Evolutionary conservation across 2,888 invertebrate genomes (phyloP).

Genomic region (Polymixis lichenea): DNA sequence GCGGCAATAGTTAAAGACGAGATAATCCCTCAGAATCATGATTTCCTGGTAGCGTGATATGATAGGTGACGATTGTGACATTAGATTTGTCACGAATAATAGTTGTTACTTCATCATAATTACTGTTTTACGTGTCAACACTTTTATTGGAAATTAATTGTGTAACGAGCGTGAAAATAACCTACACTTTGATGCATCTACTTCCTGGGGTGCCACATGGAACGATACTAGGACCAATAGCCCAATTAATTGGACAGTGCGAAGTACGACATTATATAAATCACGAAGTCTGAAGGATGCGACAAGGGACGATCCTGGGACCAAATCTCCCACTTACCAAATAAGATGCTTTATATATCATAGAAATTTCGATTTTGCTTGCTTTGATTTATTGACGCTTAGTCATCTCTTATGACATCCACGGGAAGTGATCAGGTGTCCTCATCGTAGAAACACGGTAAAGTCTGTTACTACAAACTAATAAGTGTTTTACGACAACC

Average conservation of each 20-base stretch:
- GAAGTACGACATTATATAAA: background rate
- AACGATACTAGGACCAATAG: constrained; percentile 5
- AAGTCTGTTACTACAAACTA: constrained; percentile 21
- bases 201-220: constrained; percentile 21
- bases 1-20: constrained; percentile 54
- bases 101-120: constrained; percentile 49
- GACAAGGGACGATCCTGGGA: constrained; percentile 13
- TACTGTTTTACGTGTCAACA: constrained; percentile 45
- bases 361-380: background rate
- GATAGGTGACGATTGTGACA: constrained; percentile 58
- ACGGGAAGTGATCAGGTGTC: constrained; percentile 40
- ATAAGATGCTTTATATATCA: no score
- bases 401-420: constrained; percentile 40
- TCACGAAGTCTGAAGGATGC: background rate
- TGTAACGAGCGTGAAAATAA: constrained; percentile 19
- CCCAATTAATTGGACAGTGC: background rate
- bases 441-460: constrained; percentile 20
- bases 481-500: constrained; percentile 46
- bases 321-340: background rate
- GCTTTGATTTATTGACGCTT: background rate
- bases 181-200: background rate
- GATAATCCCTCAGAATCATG: constrained; percentile 50
- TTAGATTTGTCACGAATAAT: constrained; percentile 56
- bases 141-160: constrained; percentile 31
- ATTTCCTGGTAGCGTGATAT: constrained; percentile 61